Conservation (phyloP, 2,113 vertebrate genomes). For the Panthera tigris region DNA sequence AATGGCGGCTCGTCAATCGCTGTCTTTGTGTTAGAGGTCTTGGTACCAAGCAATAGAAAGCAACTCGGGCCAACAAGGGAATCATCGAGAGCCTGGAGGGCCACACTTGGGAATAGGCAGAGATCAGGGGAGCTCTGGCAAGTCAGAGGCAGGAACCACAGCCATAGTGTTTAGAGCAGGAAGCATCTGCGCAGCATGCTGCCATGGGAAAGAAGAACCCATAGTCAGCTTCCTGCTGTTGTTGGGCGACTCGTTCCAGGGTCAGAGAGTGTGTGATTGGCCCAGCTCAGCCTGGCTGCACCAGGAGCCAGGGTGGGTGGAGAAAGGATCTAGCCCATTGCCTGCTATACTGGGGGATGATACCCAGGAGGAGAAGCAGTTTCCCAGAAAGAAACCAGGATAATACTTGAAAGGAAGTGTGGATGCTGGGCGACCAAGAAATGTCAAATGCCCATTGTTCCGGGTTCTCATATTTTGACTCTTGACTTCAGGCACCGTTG, state of each 20-base stretch:
- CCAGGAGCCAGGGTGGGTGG: accelerated
- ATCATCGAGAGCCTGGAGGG: background rate
- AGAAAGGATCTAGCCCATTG: background rate
- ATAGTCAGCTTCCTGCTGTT: background rate
- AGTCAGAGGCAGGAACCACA: background rate
- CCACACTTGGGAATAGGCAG: background rate
- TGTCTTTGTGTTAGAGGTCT: background rate
- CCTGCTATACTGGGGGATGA: background rate
- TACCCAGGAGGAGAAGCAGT: background rate
- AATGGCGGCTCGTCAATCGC: background rate
- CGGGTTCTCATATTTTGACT: background rate
- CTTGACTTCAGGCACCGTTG: background rate
- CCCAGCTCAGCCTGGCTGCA: background rate
- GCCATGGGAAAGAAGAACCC: background rate
- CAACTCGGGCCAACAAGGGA: background rate
- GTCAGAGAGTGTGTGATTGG: background rate
- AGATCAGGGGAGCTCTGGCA: background rate
- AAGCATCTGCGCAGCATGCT: background rate
- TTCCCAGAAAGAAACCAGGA: background rate
- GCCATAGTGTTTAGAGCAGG: background rate
- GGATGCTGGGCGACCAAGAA: background rate
- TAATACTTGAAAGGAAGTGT: background rate
- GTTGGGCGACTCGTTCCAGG: background rate
- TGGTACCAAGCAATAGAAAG: background rate
- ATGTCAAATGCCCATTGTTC: background rate